These are phyloP conservation scores for Calephelis virginiensis DNA, from an alignment of 1,140 invertebrate species.

Conservation along the genomic window DNA sequence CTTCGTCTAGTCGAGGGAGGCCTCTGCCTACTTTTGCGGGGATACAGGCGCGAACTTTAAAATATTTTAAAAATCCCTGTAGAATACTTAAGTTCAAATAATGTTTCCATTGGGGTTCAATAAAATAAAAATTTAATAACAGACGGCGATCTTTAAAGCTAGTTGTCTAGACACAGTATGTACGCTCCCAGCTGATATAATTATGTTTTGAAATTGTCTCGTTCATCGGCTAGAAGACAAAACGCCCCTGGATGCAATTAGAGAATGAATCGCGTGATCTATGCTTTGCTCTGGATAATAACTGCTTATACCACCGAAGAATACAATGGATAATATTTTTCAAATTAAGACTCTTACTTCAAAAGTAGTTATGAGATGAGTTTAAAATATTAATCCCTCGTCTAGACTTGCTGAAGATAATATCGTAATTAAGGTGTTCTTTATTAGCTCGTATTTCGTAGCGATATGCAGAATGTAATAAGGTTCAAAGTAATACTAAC, in stretches of 20 bases:
- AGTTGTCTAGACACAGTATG: slow-evolving; percentile 8
- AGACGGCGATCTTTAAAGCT: slow-evolving; percentile 6
- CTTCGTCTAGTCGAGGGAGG: too few relatives aligned
- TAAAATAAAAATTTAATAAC: neutral
- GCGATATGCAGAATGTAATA: too few relatives aligned
- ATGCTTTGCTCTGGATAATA: slow-evolving; percentile 50
- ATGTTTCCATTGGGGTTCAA: neutral
- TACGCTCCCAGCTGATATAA: slow-evolving; percentile 5
- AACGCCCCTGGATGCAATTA: slow-evolving; percentile 52
- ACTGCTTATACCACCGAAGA: slow-evolving; percentile 18
- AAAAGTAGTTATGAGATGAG: neutral
- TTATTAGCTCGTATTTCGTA: too few relatives aligned
- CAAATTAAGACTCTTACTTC: slow-evolving; percentile 1
- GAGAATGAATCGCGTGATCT: slow-evolving; percentile 61
- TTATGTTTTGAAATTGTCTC: slow-evolving; percentile 39
- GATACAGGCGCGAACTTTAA: too few relatives aligned
- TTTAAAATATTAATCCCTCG: neutral
- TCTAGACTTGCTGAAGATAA: neutral
- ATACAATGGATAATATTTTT: slow-evolving; percentile 9
- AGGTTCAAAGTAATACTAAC: too few relatives aligned
- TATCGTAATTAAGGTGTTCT: neutral
- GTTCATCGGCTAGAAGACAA: slow-evolving; percentile 34
- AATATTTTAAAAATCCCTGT: too few relatives aligned
- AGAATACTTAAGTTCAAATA: too few relatives aligned
- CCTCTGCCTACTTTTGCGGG: too few relatives aligned